Evolutionary conservation across 2,888 invertebrate species (phyloP).

Genomic region (Ischnura elegans): DNA sequence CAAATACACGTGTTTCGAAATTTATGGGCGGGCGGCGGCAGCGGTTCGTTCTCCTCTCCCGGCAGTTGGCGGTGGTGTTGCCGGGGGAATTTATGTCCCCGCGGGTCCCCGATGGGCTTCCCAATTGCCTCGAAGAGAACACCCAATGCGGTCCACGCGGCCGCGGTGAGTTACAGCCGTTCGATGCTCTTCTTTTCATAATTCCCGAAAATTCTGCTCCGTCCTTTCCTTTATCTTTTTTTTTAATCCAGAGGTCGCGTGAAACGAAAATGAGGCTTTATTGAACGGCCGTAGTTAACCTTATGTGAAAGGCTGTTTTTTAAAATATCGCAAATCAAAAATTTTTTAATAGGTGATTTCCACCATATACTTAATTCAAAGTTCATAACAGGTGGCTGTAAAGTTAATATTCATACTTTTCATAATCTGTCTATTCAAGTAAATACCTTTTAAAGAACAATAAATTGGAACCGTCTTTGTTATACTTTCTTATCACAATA

Average conservation of each 20-base stretch:
- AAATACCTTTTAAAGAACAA: no score
- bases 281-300: background rate
- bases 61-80: background rate
- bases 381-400: no score
- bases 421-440: no score
- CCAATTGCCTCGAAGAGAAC: background rate
- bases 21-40: background rate
- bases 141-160: background rate
- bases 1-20: background rate
- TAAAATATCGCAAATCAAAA: background rate
- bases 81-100: conserved; percentile 1
- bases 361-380: no score
- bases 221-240: background rate
- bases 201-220: background rate
- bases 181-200: background rate
- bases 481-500: no score
- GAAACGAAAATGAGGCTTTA: background rate
- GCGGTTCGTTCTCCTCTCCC: background rate
- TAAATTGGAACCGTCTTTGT: no score
- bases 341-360: no score
- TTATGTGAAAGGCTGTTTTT: background rate
- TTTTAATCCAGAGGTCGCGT: background rate
- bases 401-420: no score
- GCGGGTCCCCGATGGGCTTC: background rate
- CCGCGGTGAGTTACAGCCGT: background rate